These are phyloP conservation scores for Microctenopoma lineatum DNA, from an alignment of 2,797 vertebrate genomes.

Conservation along the genomic window DNA sequence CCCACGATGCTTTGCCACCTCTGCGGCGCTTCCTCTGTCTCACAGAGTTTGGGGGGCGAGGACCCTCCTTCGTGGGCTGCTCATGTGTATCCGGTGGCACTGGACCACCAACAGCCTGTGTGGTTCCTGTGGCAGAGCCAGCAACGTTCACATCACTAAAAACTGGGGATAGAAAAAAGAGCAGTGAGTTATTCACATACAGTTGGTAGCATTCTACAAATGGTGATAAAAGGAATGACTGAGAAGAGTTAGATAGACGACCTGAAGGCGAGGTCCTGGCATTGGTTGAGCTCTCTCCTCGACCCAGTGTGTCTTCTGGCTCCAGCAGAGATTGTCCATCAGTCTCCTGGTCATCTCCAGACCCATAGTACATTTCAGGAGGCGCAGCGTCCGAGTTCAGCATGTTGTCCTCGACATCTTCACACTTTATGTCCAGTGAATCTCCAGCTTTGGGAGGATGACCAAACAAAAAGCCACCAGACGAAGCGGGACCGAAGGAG, in stretches of 20 bases:
- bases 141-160: slow-evolving; percentile 85
- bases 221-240: background rate
- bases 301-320: slow-evolving; percentile 75
- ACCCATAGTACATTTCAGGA: slow-evolving; percentile 85
- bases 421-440: slow-evolving; percentile 88
- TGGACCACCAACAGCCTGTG: slow-evolving; percentile 55
- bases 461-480: slow-evolving; percentile 81
- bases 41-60: slow-evolving; percentile 24
- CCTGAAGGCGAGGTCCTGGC: slow-evolving; percentile 87
- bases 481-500: slow-evolving; percentile 71
- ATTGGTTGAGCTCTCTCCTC: slow-evolving; percentile 80
- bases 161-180: slow-evolving; percentile 67
- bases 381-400: slow-evolving; percentile 80
- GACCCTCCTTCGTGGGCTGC: slow-evolving; percentile 40
- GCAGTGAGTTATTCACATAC: background rate
- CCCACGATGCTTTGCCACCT: slow-evolving; percentile 66
- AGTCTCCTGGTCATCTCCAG: slow-evolving; percentile 84
- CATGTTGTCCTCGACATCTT: slow-evolving; percentile 86
- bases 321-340: slow-evolving; percentile 81
- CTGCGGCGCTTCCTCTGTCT: slow-evolving; percentile 82
- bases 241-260: slow-evolving; percentile 37
- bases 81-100: slow-evolving; percentile 45
- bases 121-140: slow-evolving; percentile 67
- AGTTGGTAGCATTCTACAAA: background rate
- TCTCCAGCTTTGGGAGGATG: slow-evolving; percentile 80